Evolutionary conservation across 2,888 invertebrate genomes (phyloP).

Genomic region (Lasioglossum marginatum): DNA sequence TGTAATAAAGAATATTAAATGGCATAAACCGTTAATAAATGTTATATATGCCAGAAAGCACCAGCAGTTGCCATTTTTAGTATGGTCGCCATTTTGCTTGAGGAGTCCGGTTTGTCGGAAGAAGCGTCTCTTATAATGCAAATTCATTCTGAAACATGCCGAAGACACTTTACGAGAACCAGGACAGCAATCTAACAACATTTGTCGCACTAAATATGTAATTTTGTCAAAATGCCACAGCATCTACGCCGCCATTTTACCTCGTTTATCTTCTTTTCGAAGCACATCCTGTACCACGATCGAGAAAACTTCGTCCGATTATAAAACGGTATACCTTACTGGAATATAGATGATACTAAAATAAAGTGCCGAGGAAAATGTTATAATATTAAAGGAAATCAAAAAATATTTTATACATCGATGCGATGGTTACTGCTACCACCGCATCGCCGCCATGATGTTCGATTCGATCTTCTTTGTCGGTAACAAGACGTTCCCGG

Average conservation of each 20-base stretch:
- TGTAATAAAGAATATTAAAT: background rate
- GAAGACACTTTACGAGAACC: background rate
- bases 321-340: background rate
- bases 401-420: constrained; percentile 1
- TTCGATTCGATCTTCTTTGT: constrained; percentile 25
- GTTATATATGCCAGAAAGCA: background rate
- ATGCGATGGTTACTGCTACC: constrained; percentile 11
- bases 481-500: constrained; percentile 23
- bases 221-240: background rate
- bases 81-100: background rate
- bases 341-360: background rate
- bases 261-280: background rate
- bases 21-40: background rate
- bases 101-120: background rate
- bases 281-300: background rate
- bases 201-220: constrained; percentile 7
- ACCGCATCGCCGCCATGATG: background rate
- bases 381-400: background rate
- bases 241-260: background rate
- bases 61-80: background rate
- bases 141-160: background rate
- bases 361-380: background rate
- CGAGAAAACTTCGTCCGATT: background rate
- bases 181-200: constrained; percentile 5
- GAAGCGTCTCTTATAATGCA: background rate